A percentile compares a stretch with the other conserved stretches of the same genome.
phyloP scores from a whole-genome alignment of 2,797 vertebrate genomes.

The Dendrocincla tyrannina region DNA sequence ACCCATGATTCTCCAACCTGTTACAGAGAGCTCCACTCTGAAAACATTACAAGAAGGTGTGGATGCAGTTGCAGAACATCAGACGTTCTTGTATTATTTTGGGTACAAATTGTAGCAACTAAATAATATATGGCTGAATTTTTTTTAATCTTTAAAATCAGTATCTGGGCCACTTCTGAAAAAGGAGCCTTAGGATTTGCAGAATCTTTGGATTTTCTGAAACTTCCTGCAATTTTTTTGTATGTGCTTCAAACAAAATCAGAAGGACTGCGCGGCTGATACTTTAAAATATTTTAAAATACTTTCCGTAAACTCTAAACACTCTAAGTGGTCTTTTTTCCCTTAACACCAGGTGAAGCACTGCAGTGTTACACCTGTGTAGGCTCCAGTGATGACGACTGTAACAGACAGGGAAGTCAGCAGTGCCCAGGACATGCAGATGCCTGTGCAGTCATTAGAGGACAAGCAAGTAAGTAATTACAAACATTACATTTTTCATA shows the following conservation, averaged over 20 bases:
- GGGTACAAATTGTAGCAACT: background rate
- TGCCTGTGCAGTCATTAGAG: slow-evolving; percentile 84
- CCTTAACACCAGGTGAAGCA: slow-evolving; percentile 74
- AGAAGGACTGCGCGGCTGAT: background rate
- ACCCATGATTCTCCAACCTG: accelerated
- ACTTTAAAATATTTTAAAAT: background rate
- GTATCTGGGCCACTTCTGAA: background rate
- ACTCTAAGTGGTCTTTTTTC: background rate
- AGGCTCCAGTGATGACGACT: slow-evolving; percentile 87
- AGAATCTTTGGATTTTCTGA: background rate
- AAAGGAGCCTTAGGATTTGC: background rate
- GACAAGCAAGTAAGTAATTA: slow-evolving; percentile 84
- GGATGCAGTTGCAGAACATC: background rate
- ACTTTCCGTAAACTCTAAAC: background rate
- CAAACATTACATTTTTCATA: accelerated
- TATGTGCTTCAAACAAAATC: accelerated
- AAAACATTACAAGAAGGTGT: background rate
- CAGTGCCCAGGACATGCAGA: slow-evolving; percentile 85
- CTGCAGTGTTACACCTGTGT: slow-evolving; percentile 88
- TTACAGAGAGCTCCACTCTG: background rate
- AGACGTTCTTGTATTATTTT: background rate
- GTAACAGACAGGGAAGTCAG: slow-evolving; percentile 88
- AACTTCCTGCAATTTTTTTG: background rate
- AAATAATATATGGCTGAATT: background rate
- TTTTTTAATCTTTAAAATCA: background rate